Percentiles rank a stretch among this genome's conserved stretches.
These are phyloP conservation scores for Phalacrocorax carbo DNA, from an alignment of 2,113 vertebrate species.

Conservation along the genomic window DNA sequence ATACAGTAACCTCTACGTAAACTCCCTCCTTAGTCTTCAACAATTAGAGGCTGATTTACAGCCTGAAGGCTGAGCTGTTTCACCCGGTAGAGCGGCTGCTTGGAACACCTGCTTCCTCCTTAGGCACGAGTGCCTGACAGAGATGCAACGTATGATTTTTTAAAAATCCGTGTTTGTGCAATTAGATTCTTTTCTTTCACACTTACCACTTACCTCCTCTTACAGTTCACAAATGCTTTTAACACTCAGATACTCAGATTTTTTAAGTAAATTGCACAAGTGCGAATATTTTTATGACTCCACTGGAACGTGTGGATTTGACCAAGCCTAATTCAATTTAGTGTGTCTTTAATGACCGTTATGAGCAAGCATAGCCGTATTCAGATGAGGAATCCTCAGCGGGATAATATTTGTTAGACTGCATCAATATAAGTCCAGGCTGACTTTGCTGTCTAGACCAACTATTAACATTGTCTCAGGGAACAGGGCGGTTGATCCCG, in stretches of 20 bases:
- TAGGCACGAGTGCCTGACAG: background rate
- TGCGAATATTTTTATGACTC: background rate
- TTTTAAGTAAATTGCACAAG: background rate
- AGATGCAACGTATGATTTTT: accelerated
- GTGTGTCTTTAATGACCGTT: background rate
- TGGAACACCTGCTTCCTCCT: background rate
- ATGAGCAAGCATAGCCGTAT: background rate
- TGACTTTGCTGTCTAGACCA: background rate
- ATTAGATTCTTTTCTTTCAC: background rate
- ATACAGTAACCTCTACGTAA: background rate
- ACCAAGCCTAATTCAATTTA: background rate
- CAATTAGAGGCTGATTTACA: background rate
- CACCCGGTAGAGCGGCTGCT: background rate
- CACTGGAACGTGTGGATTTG: background rate
- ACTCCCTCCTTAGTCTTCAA: background rate
- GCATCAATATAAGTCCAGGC: background rate
- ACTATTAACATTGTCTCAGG: background rate
- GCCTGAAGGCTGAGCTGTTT: background rate
- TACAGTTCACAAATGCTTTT: background rate
- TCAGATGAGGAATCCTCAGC: background rate
- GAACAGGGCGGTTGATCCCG: background rate
- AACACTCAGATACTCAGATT: background rate
- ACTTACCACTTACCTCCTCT: background rate
- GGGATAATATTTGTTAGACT: background rate
- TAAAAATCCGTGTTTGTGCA: background rate